These are phyloP conservation scores for Calyptomena viridis DNA, from an alignment of 2,113 vertebrate genomes.

Conservation along the genomic window DNA sequence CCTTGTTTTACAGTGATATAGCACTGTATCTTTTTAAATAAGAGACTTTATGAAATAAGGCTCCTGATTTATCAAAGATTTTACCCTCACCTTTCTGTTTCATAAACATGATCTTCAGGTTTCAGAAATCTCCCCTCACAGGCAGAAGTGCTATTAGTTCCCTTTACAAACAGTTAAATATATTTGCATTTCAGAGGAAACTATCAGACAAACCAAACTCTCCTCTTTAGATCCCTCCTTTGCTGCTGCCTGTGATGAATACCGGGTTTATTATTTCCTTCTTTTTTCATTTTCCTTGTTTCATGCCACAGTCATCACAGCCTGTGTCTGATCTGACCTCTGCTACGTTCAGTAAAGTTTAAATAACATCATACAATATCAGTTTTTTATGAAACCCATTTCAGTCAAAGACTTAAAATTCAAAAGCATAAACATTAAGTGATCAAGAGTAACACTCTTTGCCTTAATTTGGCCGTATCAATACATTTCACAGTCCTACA, in stretches of 20 bases:
- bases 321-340: neutral
- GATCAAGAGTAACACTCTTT: neutral
- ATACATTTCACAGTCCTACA: too few species aligned
- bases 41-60: neutral
- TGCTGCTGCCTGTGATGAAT: neutral
- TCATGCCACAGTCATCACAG: neutral
- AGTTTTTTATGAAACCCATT: neutral
- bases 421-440: neutral
- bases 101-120: neutral
- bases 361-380: neutral
- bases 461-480: neutral
- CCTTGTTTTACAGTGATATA: neutral
- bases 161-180: neutral
- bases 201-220: neutral
- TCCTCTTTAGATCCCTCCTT: neutral
- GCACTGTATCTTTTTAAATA: neutral
- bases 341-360: neutral
- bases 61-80: neutral
- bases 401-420: neutral
- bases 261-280: neutral
- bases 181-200: conserved; percentile 31
- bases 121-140: neutral
- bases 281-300: neutral
- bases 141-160: neutral
- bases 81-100: neutral